Percentiles rank a stretch among this genome's conserved stretches.
Evolutionary conservation across 2,113 vertebrate species (phyloP).

Genomic region (Oryzias curvinotus): DNA sequence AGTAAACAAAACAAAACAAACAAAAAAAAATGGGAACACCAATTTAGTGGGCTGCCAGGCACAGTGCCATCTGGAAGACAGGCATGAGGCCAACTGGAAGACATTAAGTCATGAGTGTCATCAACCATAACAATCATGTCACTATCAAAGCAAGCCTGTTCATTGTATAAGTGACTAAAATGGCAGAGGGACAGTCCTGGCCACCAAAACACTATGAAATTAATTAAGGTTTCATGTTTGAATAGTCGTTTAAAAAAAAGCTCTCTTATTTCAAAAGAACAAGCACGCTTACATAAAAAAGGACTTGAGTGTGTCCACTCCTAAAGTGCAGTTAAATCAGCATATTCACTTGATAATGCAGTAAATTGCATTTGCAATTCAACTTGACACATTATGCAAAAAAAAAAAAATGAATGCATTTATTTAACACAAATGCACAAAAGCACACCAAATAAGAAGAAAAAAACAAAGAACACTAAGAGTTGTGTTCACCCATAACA

Average conservation of each 20-base stretch:
- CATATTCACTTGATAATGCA: neutral
- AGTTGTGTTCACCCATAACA: too few species aligned
- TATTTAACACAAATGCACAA: neutral
- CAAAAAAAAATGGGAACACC: constrained; percentile 44
- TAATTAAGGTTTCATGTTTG: constrained; percentile 12
- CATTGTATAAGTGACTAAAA: constrained; percentile 51
- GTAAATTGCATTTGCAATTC: neutral
- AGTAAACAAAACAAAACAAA: constrained; percentile 59
- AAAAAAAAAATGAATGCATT: neutral
- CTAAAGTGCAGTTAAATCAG: neutral
- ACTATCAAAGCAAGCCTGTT: constrained; percentile 61
- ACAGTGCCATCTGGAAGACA: constrained; percentile 72
- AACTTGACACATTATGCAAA: neutral
- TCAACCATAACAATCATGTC: constrained; percentile 76
- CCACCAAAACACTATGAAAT: constrained; percentile 31
- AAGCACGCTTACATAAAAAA: neutral
- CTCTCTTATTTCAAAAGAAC: constrained; percentile 10
- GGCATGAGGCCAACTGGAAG: constrained; percentile 74
- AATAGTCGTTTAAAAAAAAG: constrained; percentile 14
- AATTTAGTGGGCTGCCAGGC: constrained; percentile 62
- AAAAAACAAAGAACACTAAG: constrained; percentile 3
- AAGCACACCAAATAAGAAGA: neutral
- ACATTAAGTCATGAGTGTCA: constrained; percentile 75
- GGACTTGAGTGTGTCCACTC: neutral
- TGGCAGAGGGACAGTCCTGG: constrained; percentile 26